phyloP scores from a whole-genome alignment of 2,888 invertebrate genomes.

The Taenaris catops region DNA sequence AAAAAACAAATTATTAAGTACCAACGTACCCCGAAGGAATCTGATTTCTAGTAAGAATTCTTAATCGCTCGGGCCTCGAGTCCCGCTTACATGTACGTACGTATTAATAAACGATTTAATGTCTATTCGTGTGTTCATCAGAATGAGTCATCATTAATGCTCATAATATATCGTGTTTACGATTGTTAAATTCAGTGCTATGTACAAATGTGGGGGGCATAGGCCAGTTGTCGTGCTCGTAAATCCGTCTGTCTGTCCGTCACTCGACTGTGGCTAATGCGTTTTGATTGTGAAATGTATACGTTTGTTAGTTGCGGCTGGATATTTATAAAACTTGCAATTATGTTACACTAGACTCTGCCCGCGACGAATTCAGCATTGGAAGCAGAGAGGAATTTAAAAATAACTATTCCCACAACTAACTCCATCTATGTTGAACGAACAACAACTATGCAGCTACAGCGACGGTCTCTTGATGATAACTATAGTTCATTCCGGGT shows the following conservation, averaged over 20 bases:
- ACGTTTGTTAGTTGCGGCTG: conserved; percentile 12
- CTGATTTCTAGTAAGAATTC: no score
- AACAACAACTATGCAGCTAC: no score
- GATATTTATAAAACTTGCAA: conserved; percentile 7
- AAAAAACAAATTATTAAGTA: no score
- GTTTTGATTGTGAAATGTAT: conserved; percentile 20
- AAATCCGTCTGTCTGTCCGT: conserved; percentile 48
- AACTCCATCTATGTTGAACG: no score
- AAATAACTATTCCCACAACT: no score
- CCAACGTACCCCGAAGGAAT: no score
- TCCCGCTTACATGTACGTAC: conserved; percentile 13
- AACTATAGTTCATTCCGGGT: no score
- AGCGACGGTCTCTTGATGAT: no score
- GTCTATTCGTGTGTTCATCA: conserved; percentile 16
- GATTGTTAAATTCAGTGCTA: conserved; percentile 22
- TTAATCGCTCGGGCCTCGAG: no score
- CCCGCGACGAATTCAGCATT: no score
- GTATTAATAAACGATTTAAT: conserved; percentile 28
- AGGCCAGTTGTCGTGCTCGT: conserved; percentile 32
- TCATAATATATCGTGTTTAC: conserved; percentile 18
- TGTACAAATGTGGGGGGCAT: conserved; percentile 25
- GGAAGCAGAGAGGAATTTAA: no score
- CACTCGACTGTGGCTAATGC: conserved; percentile 25
- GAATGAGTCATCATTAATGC: conserved; percentile 23
- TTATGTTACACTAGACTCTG: no score